Percentiles rank a stretch among this genome's conserved stretches.
Evolutionary conservation across 92 coral and sea anemone genomes (phyloP).

Genomic region (Epizoanthus scotinus): DNA sequence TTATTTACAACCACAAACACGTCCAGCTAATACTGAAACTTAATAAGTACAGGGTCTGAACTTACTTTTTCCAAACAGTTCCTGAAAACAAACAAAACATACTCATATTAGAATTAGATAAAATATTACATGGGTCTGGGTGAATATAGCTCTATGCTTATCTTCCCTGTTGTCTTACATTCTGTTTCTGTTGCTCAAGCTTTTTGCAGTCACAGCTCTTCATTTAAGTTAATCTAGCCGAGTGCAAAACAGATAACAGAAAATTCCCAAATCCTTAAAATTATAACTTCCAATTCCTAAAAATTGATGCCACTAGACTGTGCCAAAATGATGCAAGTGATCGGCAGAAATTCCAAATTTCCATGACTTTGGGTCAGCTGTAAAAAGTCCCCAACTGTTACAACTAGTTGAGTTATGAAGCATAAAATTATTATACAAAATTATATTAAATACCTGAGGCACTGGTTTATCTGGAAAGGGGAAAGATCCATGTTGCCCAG

Average conservation of each 20-base stretch:
- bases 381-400: conserved; percentile 4
- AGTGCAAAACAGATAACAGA: no score
- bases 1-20: no score
- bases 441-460: conserved; percentile 28
- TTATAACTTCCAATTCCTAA: no score
- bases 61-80: conserved; percentile 23
- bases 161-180: no score
- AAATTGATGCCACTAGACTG: no score
- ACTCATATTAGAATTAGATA: not conserved
- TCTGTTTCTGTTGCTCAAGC: no score
- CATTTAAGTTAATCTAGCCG: no score
- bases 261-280: no score
- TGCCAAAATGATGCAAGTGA: no score
- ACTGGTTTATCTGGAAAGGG: conserved; percentile 50
- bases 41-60: not conserved
- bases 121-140: not conserved
- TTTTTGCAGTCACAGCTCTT: no score
- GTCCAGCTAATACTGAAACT: not conserved
- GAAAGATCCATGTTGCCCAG: conserved; percentile 71
- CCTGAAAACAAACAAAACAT: conserved; percentile 1
- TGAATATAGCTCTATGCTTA: not conserved
- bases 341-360: no score
- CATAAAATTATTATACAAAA: not conserved
- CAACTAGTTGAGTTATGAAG: conserved; percentile 23
- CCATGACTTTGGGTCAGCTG: no score